Percentiles rank a stretch among this genome's conserved stretches.
These are phyloP conservation scores for Lonchura striata DNA, from an alignment of 2,113 vertebrate genomes.

Conservation along the genomic window DNA sequence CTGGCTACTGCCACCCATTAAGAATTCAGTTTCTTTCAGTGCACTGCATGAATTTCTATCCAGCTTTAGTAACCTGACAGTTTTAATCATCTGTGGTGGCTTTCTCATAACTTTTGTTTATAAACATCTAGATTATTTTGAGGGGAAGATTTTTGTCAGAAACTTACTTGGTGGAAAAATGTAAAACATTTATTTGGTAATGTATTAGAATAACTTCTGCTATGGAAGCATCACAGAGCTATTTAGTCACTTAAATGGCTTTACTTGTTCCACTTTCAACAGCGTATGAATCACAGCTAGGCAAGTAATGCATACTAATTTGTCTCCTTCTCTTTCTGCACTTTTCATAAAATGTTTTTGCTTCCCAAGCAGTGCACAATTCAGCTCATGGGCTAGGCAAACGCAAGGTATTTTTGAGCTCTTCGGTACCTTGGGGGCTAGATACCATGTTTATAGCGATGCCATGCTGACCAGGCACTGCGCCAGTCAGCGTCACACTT, in stretches of 20 bases:
- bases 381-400: not conserved
- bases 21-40: not conserved
- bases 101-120: not conserved
- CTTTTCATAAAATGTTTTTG: not conserved
- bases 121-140: not conserved
- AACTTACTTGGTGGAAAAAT: not conserved
- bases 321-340: not conserved
- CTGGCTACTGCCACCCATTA: not conserved
- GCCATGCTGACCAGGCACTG: not conserved
- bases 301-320: slow-evolving; percentile 41
- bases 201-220: not conserved
- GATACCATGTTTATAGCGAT: not conserved
- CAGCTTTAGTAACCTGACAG: not conserved
- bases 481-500: rapidly evolving
- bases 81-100: not conserved
- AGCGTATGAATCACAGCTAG: not conserved
- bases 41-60: not conserved
- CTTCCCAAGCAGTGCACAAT: not conserved
- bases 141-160: not conserved
- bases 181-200: not conserved
- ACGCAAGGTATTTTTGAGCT: not conserved
- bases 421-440: not conserved
- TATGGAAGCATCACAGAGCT: not conserved
- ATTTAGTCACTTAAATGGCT: slow-evolving; percentile 20
- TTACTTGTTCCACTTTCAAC: slow-evolving; percentile 10